Percentiles rank a stretch among this genome's conserved stretches.
phyloP scores from a whole-genome alignment of 1,140 invertebrate genomes.

The Popillia japonica region DNA sequence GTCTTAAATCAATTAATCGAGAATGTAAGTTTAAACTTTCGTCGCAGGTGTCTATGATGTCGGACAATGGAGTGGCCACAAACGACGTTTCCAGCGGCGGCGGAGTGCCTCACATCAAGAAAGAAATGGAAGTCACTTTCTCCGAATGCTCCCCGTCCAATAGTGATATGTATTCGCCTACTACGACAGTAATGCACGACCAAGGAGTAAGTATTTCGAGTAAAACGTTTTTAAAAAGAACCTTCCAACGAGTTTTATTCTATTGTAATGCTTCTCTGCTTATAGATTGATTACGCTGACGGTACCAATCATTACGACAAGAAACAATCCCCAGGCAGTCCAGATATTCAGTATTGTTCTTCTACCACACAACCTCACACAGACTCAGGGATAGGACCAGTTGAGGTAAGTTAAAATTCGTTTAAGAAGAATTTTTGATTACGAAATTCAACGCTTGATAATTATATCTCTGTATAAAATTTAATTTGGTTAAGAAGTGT shows the following conservation, averaged over 20 bases:
- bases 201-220: conserved; percentile 48
- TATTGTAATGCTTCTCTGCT: conserved; percentile 38
- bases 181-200: conserved; percentile 62
- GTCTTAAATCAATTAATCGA: background rate
- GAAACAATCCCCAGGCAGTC: conserved; percentile 71
- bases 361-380: conserved; percentile 80
- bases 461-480: too few relatives aligned
- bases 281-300: conserved; percentile 59
- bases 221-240: too few relatives aligned
- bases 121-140: conserved; percentile 64
- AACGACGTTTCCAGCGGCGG: conserved; percentile 61
- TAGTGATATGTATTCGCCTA: conserved; percentile 66
- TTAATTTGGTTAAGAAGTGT: too few relatives aligned
- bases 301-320: conserved; percentile 61
- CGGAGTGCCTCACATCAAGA: conserved; percentile 66
- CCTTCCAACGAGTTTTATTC: background rate
- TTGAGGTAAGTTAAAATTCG: conserved; percentile 56
- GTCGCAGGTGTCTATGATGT: conserved; percentile 69
- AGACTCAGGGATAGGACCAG: conserved; percentile 67
- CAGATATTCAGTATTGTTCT: conserved; percentile 80
- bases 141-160: conserved; percentile 65
- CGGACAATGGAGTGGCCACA: conserved; percentile 59
- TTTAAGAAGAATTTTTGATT: too few relatives aligned
- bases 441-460: too few relatives aligned
- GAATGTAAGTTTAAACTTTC: conserved; percentile 41